Evolutionary conservation across 2,797 vertebrate species (phyloP), one percentile per base, ranked within the genome.

Genomic region (Fratercula arctica): DNA sequence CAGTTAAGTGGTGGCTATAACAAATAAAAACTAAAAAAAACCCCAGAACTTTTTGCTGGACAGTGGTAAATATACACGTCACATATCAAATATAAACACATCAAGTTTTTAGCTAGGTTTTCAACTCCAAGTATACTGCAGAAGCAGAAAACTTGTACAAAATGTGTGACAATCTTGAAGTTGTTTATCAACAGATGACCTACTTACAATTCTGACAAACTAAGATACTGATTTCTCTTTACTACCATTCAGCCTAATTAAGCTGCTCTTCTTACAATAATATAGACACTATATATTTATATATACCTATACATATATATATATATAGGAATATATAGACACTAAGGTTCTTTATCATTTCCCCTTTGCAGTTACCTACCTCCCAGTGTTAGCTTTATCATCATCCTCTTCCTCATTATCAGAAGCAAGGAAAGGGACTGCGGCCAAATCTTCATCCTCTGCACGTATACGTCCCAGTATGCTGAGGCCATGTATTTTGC

Each of bases 341-440:
- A 75, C 7, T 26, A 39, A 54, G n/a, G 18, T 24, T 83, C 33
- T 45, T 53, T 6, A 20, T 3, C 3, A 72, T 11, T 66, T 51
- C 16, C 7, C 17, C 14, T 33, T 18, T 2, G 2, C 2, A 93
- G 33, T 87, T 57, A 61, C 97, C 74, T 57, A 99, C 99, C 99
- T 99, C 73, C 99, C 99, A 29, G 98, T 98, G 19, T 98, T 98
- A 16, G 98, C 98, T 98, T 99, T 99, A 73, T 99, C 99, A 5
- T 99, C 99, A 4, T 99, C 99, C 35, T 99, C 99, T 88, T 99
- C 99, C 92, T 99, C 99, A 13, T 99, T 99, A 97, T 99, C 99
- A 3, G 99, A 99, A 2, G 99, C 99, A 81, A 99, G 97, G 96
- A 99, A 99, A 90, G 99, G 99, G 28, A 99, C 99, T 0, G 99